Base-by-base conservation (phyloP, 2,797 vertebrate genomes). In the Salmo trutta region DNA sequence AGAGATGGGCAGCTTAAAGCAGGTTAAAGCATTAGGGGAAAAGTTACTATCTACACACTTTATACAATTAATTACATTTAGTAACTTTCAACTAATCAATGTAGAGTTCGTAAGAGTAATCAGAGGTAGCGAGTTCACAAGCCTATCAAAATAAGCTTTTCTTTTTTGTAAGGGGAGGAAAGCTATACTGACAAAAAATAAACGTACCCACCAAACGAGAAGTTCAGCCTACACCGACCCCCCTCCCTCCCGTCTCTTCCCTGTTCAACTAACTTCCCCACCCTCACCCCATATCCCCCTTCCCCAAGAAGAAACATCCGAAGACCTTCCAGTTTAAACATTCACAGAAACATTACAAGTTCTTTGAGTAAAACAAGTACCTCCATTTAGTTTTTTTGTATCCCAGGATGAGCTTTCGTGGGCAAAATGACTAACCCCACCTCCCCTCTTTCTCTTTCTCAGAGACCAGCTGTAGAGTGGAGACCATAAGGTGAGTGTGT, bases 101-200 rank as follows among this genome's bases (percentile, higher is more conserved):
- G 92, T 92, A 95, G 93, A 95, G 95, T 95, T 96, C 87, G 90
- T 93, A 85, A 92, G 91, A 92, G 91, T 95, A 94, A 94, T 94
- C 93, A 97, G 97, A 98, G 97, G 97, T 98, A 98, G 97, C 94
- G 95, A 97, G 94, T 93, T 94, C 93, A 94, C 91, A 92, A 94
- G 94, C 87, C 95, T 92, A 93, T 92, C 15, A 6, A 91, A 90
- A 93, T 91, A 93, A 91, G 93, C 95, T 95, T 82, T 82, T 89
- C 79, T 91, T 91, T 91, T 90, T 93, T 91, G 82, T 89, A 86
- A 91, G 87, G 89, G 91, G 91, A 91, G 89, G 87, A 93, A 93
- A 94, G 91, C 92, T 93, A 93, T 94, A 93, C 93, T 93, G 88
- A 93, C 90, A 91, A 87, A 90, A 91, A 84, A 81, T 84, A 91